These are phyloP conservation scores for Lasioglossum vierecki DNA, from an alignment of 2,888 invertebrate species.

Conservation along the genomic window DNA sequence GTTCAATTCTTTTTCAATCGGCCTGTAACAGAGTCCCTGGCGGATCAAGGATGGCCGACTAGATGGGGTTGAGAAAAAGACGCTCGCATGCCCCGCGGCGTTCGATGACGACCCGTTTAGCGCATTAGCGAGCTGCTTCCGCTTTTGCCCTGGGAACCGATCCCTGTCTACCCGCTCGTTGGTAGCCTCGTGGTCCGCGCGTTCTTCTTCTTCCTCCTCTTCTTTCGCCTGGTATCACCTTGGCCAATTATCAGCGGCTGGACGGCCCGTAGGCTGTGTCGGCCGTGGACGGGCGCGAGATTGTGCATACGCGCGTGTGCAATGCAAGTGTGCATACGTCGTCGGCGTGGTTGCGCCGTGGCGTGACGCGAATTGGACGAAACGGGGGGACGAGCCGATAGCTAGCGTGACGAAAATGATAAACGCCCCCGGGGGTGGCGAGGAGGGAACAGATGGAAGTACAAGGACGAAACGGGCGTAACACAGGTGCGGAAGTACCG, in stretches of 20 bases:
- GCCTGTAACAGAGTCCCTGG: not conserved
- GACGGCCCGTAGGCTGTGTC: slow-evolving; percentile 33
- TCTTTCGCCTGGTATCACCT: slow-evolving; percentile 63
- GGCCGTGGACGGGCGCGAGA: not conserved
- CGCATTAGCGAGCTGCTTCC: slow-evolving; percentile 62
- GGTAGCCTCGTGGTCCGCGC: not conserved
- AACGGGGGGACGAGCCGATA: not conserved
- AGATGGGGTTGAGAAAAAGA: slow-evolving; percentile 46
- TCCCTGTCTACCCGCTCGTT: slow-evolving; percentile 30
- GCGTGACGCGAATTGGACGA: slow-evolving; percentile 53
- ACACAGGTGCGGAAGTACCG: slow-evolving; percentile 48
- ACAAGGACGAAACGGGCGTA: slow-evolving; percentile 46
- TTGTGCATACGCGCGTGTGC: not conserved
- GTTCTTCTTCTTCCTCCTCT: slow-evolving; percentile 41
- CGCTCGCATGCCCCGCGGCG: slow-evolving; percentile 45
- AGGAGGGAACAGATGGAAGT: slow-evolving; percentile 54
- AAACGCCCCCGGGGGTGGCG: slow-evolving; percentile 15
- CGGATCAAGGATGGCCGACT: not conserved
- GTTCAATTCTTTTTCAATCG: not conserved
- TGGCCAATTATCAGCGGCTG: slow-evolving; percentile 73
- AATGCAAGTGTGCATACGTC: not conserved
- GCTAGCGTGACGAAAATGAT: slow-evolving; percentile 61
- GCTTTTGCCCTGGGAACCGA: slow-evolving; percentile 72
- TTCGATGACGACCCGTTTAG: slow-evolving; percentile 65
- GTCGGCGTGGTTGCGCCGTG: too few relatives aligned